Evolutionary conservation across 2,113 vertebrate genomes (phyloP), one percentile per base, ranked within the genome.

Genomic region (Galemys pyrenaicus): DNA sequence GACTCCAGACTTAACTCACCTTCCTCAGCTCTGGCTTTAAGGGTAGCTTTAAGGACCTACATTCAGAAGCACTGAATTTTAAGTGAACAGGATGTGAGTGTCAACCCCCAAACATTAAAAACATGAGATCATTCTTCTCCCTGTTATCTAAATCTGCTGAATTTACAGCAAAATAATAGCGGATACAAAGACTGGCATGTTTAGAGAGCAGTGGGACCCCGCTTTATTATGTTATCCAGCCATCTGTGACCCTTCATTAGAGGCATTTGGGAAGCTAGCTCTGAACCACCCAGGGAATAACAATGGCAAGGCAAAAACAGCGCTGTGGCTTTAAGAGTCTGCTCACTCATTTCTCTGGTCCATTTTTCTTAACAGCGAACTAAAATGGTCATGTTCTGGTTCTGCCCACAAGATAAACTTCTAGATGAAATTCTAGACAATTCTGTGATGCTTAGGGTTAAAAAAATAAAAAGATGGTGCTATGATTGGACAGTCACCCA

Each of bases 161-260:
- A 75, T 15, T 90, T 74, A 56, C 28, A 71, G 87, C 37, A 82
- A 93, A 92, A 92, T 80, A 91, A 81, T 87, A 78, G 94, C 9
- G 49, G 64, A 56, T 58, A 71, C 70, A 28, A 73, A 17, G 30
- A 68, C 92, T 8, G 49, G 9, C 32, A 26, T 74, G 22, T 80
- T 37, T 41, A 79, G 20, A n/a, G 28, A 28, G 3, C 44, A 71
- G 64, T 65, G 12, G 0, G 78, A 67, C 28, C 60, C 68, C 32
- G 78, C 86, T 80, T 92, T 77, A 95, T 84, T 85, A 60, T 75
- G 86, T 70, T 84, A 78, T 41, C 49, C 67, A 51, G 89, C 90
- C 96, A 93, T 95, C 95, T 87, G 95, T 95, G 93, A 96, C 92
- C 87, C 41, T 82, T 94, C 82, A 41, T 90, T 95, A 82, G 91